Evolutionary conservation across 2,888 invertebrate genomes (phyloP).

Genomic region (Thecophora atra): DNA sequence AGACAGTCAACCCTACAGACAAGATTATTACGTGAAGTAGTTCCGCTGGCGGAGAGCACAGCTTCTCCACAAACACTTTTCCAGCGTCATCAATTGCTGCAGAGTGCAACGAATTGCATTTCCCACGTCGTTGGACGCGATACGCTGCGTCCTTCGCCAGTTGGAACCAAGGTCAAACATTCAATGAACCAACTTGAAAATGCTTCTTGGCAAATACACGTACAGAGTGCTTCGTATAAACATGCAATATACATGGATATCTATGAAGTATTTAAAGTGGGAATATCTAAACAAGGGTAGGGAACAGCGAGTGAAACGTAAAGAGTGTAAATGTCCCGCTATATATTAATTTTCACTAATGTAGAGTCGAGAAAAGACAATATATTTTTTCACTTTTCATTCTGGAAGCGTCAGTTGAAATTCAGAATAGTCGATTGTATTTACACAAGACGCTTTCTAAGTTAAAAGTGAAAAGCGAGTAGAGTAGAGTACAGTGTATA

Average conservation of each 20-base stretch:
- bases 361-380: no score
- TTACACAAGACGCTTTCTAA: no score
- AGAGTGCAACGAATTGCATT: conserved; percentile 35
- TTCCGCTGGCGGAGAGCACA: background rate
- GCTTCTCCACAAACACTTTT: background rate
- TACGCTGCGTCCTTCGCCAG: conserved; percentile 21
- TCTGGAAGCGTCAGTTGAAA: no score
- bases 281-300: no score
- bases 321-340: no score
- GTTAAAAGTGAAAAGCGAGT: background rate
- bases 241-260: background rate
- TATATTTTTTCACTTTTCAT: no score
- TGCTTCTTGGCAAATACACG: background rate
- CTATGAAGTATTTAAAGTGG: background rate
- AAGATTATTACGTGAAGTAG: background rate
- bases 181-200: conserved; percentile 13
- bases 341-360: no score
- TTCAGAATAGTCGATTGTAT: no score
- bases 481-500: background rate
- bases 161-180: conserved; percentile 17
- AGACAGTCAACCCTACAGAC: background rate
- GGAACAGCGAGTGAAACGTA: no score
- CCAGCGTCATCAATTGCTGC: background rate
- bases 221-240: background rate
- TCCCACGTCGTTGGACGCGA: background rate